phyloP scores from a whole-genome alignment of 1,140 invertebrate species.

The Zaprionus vittiger region DNA sequence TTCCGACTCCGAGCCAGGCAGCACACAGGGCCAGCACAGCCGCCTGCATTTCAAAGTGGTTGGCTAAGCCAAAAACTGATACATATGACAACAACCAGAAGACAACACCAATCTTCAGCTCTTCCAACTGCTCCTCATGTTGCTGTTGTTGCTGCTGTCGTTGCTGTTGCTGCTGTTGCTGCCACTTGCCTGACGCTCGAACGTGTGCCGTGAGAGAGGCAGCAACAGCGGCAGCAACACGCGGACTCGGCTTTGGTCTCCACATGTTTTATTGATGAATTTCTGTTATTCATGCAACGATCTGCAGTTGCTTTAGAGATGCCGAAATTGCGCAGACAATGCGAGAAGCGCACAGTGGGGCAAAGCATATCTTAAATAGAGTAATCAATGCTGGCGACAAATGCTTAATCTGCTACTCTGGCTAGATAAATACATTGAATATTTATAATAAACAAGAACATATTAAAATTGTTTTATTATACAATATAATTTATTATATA shows the following conservation, averaged over 20 bases:
- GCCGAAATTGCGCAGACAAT: constrained; percentile 80
- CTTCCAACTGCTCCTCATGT: constrained; percentile 6
- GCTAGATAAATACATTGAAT: neutral
- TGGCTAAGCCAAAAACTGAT: constrained; percentile 77
- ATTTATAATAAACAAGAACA: neutral
- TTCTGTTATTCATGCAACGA: constrained; percentile 82
- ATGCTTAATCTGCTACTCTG: neutral
- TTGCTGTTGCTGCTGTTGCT: neutral
- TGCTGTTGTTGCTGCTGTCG: neutral
- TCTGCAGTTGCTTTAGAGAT: constrained; percentile 70
- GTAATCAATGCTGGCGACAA: neutral
- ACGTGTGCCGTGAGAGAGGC: constrained; percentile 75
- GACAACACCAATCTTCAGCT: constrained; percentile 54
- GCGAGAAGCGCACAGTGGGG: constrained; percentile 57
- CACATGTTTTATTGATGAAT: constrained; percentile 83
- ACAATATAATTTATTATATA: too few relatives aligned
- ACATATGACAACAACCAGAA: constrained; percentile 76
- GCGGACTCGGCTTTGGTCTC: constrained; percentile 30
- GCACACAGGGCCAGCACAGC: constrained; percentile 9
- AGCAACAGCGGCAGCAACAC: constrained; percentile 5
- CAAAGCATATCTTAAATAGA: neutral
- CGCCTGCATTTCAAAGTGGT: constrained; percentile 70
- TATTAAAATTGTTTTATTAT: too few relatives aligned
- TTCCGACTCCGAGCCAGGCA: constrained; percentile 51
- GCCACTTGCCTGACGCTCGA: constrained; percentile 57